phyloP scores from a whole-genome alignment of 2,797 vertebrate genomes.

The Euthynnus affinis region DNA sequence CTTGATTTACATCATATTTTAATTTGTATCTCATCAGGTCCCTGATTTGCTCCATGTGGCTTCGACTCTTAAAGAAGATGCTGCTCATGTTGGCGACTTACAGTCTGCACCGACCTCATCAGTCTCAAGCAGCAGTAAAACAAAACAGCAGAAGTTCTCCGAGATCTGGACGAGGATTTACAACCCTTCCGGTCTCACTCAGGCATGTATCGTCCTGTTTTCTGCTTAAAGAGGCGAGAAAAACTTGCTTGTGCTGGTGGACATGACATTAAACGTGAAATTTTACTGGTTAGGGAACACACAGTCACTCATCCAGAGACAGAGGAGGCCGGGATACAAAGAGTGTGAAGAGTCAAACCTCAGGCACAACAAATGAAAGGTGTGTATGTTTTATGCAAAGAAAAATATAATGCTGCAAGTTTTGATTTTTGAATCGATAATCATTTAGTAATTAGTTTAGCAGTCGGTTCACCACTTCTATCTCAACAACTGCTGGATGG shows the following conservation, averaged over 20 bases:
- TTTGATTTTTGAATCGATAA: no score
- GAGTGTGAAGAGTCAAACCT: conserved; percentile 16
- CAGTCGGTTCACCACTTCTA: no score
- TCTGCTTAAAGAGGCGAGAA: background rate
- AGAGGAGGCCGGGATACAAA: conserved; percentile 2
- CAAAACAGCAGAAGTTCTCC: conserved; percentile 28
- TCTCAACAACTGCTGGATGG: no score
- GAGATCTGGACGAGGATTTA: conserved; percentile 82
- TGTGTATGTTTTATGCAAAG: conserved; percentile 12
- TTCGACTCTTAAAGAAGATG: conserved; percentile 76
- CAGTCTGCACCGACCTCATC: conserved; percentile 27
- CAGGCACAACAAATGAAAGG: conserved; percentile 32
- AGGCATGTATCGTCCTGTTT: conserved; percentile 72
- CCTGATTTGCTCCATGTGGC: conserved; percentile 70
- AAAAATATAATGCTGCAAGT: background rate
- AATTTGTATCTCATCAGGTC: conserved; percentile 67
- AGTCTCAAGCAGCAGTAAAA: background rate
- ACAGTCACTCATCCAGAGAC: background rate
- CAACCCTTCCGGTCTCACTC: conserved; percentile 53
- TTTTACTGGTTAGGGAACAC: conserved; percentile 48
- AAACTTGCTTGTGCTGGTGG: background rate
- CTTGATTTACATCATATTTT: background rate
- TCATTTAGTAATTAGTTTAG: no score
- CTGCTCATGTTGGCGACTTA: conserved; percentile 27
- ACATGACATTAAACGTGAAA: conserved; percentile 1